phyloP scores from a whole-genome alignment of 2,113 vertebrate species.

The Cacatua alba region DNA sequence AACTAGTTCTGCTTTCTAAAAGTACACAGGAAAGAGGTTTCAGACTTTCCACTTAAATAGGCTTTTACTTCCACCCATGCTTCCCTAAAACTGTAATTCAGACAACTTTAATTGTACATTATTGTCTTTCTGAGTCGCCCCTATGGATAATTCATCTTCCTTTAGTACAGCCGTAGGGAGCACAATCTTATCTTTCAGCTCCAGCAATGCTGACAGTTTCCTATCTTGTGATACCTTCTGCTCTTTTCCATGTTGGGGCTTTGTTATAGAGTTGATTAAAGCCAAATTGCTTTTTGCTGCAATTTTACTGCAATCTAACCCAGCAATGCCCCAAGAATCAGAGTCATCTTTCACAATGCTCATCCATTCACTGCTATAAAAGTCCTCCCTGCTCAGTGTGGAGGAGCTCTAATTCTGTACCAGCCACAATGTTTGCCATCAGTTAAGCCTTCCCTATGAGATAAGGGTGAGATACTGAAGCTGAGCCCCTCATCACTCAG shows the following conservation, averaged over 20 bases:
- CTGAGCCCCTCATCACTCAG: not conserved
- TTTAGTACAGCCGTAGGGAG: not conserved
- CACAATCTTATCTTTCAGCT: constrained; percentile 59
- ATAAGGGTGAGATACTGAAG: not conserved
- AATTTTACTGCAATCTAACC: constrained; percentile 37
- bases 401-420: not conserved
- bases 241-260: not conserved
- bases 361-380: not conserved
- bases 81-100: constrained; percentile 7
- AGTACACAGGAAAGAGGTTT: not conserved
- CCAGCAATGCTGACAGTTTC: constrained; percentile 49
- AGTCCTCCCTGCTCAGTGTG: not conserved
- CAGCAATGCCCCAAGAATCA: constrained; percentile 35
- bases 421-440: not conserved
- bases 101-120: constrained; percentile 33
- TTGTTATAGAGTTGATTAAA: constrained; percentile 56
- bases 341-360: not conserved
- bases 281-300: constrained; percentile 31
- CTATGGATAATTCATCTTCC: constrained; percentile 37
- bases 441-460: not conserved
- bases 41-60: constrained; percentile 8
- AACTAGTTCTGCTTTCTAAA: constrained; percentile 1
- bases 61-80: rapidly evolving
- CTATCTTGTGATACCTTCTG: constrained; percentile 32
- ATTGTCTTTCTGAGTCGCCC: constrained; percentile 28